These are phyloP conservation scores for Diuraphis noxia DNA, from an alignment of 1,140 invertebrate species.

Conservation along the genomic window DNA sequence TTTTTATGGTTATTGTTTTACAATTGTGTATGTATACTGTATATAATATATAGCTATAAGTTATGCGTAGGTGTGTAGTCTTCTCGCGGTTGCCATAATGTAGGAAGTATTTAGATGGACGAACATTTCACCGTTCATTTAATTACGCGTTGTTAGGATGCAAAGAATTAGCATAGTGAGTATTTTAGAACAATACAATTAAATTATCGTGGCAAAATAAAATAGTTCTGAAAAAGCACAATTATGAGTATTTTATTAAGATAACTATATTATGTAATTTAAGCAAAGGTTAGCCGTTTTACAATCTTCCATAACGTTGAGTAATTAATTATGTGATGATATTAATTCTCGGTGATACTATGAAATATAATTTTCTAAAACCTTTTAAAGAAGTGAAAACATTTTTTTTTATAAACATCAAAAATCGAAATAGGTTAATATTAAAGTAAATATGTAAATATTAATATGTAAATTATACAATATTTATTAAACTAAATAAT, in stretches of 20 bases:
- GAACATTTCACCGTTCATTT: conserved; percentile 16
- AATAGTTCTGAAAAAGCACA: neutral
- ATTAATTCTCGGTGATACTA: neutral
- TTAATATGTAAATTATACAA: too few species aligned
- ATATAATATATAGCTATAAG: neutral
- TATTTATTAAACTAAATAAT: neutral
- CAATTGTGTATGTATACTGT: neutral
- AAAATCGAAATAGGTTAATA: neutral
- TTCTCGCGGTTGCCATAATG: neutral
- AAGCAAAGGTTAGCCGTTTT: neutral
- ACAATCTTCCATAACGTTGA: neutral
- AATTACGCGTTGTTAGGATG: conserved; percentile 2
- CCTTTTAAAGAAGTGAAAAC: neutral
- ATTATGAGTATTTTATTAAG: neutral
- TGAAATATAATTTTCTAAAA: neutral
- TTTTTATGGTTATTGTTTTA: conserved; percentile 40
- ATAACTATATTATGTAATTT: neutral
- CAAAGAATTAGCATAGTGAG: neutral
- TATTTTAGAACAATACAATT: neutral
- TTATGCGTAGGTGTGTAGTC: conserved; percentile 36
- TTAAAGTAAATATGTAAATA: too few species aligned
- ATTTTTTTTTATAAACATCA: neutral
- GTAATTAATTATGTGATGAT: neutral
- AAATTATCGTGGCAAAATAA: neutral
- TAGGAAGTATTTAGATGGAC: neutral